Evolutionary conservation across 2,888 invertebrate genomes (phyloP), one percentile per base, ranked within the genome.

Genomic region (Phanerotoma sp.): DNA sequence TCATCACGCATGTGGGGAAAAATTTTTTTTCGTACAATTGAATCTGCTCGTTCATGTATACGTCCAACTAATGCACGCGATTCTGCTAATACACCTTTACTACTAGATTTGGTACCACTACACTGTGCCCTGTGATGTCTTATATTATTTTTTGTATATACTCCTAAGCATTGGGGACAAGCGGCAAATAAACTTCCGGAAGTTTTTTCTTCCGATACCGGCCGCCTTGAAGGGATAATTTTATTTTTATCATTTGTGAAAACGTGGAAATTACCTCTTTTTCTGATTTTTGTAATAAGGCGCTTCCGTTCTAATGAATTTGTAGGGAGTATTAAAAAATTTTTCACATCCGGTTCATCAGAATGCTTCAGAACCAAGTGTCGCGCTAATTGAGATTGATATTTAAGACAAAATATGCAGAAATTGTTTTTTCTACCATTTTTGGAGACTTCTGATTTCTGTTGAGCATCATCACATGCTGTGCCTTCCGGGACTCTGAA

Each of bases 141-240:
- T 10, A 65, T 50, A 25, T 56, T 60, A 9, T 53, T 54, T 13
- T 56, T 60, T 1, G 60, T 47, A 30, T 57, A 63, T n/a, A 45
- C 45, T 32, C 62, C 65, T 41, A 55, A 58, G 40, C 65, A 63
- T 11, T 50, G 54, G n/a, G 59, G 49, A 42, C 64, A 66, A 3
- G 51, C 42, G 38, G n/a, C 46, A 33, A 57, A 66, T 50, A 61
- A 32, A 4, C 15, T 37, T 22, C 56, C 58, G 9, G 28, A 7
- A 11, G 42, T 48, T 5, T 37, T 41, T 35, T 33, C 28, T n/a
- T 41, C 28, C 2, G 13, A 7, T 35, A 30, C 54, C 5, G 58
- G 59, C 38, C 57, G 48, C 38, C 64, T 58, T n/a, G 32, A 41
- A 2, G 59, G 54, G 18, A 60, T 52, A 1, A 65, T 22, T 18